Base-by-base conservation (phyloP, 1,140 invertebrate genomes). In the Coptotermes formosanus region DNA sequence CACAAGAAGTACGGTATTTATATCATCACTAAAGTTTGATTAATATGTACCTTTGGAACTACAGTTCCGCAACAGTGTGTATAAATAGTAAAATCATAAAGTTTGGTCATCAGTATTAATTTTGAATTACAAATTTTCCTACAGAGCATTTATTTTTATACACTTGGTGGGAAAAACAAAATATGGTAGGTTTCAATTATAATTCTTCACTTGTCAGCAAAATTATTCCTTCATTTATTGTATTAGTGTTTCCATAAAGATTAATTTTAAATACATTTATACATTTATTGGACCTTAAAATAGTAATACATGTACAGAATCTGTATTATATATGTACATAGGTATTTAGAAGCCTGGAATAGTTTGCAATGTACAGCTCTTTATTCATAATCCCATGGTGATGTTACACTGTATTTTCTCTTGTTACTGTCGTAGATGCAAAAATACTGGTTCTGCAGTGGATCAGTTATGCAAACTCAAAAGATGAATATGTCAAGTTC, bases 231-330 rank as follows among this genome's bases (percentile, higher is more conserved):
- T 75, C 25, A 75, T 30, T 75, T n/a, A 75, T 11, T 75, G n/a
- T 7, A n/a, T 64, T 21, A 64, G 59, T 75, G 64, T 30, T 75
- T 30, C 64, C n/a, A 75, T 75, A 75, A 75, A 75, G n/a, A 64
- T 75, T 55, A 55, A 75, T 75, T 75, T 75, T 75, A 30, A 55
- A 30, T 75, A 75, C 3, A 14, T 75, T 75, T 30, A 75, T 75
- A n/a, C 30, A n/a, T 75, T 75, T 30, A 75, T n/a, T 75, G 25
- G 25, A 30, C 7, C 64, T 75, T 75, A 75, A 30, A 75, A 75
- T 75, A 75, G 25, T 75, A 75, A 75, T 75, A 75, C n/a, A 14
- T 75, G 64, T 75, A 75, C 64, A 75, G n/a, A 75, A 75, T 75
- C 14, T 75, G 64, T 75, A 75, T 69, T 9, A 64, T 64, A 1